These are phyloP conservation scores for Cossypha dichroa DNA, from an alignment of 2,797 vertebrate genomes.

Conservation along the genomic window DNA sequence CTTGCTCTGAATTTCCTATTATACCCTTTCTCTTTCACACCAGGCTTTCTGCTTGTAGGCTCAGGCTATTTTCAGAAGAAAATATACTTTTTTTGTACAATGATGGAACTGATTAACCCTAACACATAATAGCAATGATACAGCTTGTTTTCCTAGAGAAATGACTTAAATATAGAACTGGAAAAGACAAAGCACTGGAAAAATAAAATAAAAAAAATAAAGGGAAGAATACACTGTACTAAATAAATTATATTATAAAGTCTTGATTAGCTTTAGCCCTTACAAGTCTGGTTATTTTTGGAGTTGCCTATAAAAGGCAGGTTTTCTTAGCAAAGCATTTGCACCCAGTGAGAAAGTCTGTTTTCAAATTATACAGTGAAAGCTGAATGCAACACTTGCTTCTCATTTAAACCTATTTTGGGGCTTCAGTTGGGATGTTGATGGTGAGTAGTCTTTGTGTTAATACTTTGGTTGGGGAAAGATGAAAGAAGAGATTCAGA, in stretches of 20 bases:
- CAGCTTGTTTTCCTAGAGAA: background rate
- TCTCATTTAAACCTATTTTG: background rate
- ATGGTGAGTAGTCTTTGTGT: background rate
- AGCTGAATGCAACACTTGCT: background rate
- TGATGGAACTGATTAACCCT: background rate
- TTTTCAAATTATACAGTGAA: background rate
- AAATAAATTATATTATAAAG: background rate
- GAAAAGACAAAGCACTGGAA: background rate
- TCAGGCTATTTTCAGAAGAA: background rate
- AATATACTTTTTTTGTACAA: background rate
- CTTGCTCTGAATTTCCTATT: background rate
- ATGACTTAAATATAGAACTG: background rate
- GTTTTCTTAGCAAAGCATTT: background rate
- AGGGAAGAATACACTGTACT: background rate
- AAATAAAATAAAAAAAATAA: background rate
- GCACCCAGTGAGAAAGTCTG: background rate
- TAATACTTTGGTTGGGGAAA: background rate
- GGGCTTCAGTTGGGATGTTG: background rate
- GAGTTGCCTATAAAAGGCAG: background rate
- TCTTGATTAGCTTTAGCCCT: background rate
- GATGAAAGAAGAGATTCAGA: background rate
- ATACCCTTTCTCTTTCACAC: background rate
- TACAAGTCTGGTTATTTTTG: background rate
- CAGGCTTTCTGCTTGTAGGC: background rate
- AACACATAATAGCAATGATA: background rate